phyloP scores from a whole-genome alignment of 1,140 invertebrate genomes.

The Zaprionus tsacasi region DNA sequence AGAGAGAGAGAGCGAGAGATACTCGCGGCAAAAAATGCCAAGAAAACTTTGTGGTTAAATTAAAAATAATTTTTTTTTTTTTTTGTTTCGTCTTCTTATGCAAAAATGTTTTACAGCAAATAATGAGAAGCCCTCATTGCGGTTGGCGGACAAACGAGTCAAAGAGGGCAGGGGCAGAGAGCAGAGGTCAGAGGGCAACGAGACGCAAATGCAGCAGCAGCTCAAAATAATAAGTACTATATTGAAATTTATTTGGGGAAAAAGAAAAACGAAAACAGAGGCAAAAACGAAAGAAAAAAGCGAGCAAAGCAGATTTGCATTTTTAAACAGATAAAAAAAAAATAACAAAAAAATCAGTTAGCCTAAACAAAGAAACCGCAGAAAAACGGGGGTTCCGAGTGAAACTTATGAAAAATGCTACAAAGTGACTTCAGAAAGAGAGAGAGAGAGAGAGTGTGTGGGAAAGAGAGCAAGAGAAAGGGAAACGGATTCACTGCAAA shows the following conservation, averaged over 20 bases:
- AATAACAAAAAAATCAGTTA: conserved; percentile 39
- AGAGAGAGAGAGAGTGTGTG: neutral
- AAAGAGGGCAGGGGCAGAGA: conserved; percentile 7
- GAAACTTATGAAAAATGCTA: conserved; percentile 32
- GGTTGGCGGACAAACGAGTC: conserved; percentile 30
- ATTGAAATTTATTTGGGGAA: conserved; percentile 73
- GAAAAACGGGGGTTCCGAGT: conserved; percentile 12
- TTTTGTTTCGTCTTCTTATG: conserved; percentile 8
- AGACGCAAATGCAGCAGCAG: conserved; percentile 59
- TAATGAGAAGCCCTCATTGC: conserved; percentile 59
- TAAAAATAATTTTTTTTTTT: conserved; percentile 61
- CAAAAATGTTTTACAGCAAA: conserved; percentile 48
- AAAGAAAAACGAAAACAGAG: conserved; percentile 28
- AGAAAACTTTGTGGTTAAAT: conserved; percentile 77
- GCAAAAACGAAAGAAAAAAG: conserved; percentile 17
- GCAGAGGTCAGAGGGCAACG: conserved; percentile 29
- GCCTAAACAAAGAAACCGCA: conserved; percentile 63
- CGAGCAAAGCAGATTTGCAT: conserved; percentile 65
- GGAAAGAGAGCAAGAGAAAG: conserved; percentile 18
- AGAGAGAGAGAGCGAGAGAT: neutral
- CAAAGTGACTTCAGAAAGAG: conserved; percentile 1
- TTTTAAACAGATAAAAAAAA: conserved; percentile 29
- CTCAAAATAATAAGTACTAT: conserved; percentile 58
- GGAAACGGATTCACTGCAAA: conserved; percentile 75
- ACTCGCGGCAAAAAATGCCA: conserved; percentile 23